phyloP scores from a whole-genome alignment of 2,797 vertebrate species.

The Allobates femoralis region DNA sequence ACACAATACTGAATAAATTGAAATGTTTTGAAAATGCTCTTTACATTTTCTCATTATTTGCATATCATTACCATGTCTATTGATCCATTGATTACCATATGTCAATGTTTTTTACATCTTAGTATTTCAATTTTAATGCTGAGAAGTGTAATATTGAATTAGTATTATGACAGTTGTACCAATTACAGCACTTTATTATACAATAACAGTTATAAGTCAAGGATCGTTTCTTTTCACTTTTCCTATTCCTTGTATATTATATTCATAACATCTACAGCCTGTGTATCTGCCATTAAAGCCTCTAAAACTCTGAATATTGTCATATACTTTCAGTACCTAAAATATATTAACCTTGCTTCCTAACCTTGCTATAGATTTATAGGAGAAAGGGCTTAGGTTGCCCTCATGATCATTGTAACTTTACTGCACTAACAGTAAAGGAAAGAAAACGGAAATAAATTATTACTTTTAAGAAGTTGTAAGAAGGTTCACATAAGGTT shows the following conservation, averaged over 20 bases:
- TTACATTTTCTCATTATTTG: too few relatives aligned
- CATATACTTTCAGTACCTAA: slow-evolving; percentile 18
- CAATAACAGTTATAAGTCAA: background rate
- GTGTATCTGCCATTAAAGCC: slow-evolving; percentile 1
- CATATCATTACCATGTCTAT: too few relatives aligned
- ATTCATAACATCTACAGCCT: background rate
- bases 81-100: too few relatives aligned
- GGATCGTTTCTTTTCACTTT: background rate
- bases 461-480: slow-evolving; percentile 29
- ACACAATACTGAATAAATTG: too few relatives aligned
- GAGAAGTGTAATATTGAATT: too few relatives aligned
- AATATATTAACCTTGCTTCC: slow-evolving; percentile 44
- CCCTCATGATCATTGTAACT: slow-evolving; percentile 19
- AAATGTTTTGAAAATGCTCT: too few relatives aligned
- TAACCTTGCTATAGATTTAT: slow-evolving; percentile 52
- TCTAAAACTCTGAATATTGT: slow-evolving; percentile 18
- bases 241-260: background rate
- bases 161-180: too few relatives aligned
- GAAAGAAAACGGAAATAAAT: slow-evolving; percentile 18
- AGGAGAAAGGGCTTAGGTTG: background rate
- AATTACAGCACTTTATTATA: background rate
- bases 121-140: too few relatives aligned
- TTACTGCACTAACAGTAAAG: slow-evolving; percentile 19
- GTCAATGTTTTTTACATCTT: too few relatives aligned
- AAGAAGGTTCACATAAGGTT: slow-evolving; percentile 25